These are phyloP conservation scores for Gonioctena quinquepunctata DNA, from an alignment of 1,140 invertebrate genomes.

Conservation along the genomic window DNA sequence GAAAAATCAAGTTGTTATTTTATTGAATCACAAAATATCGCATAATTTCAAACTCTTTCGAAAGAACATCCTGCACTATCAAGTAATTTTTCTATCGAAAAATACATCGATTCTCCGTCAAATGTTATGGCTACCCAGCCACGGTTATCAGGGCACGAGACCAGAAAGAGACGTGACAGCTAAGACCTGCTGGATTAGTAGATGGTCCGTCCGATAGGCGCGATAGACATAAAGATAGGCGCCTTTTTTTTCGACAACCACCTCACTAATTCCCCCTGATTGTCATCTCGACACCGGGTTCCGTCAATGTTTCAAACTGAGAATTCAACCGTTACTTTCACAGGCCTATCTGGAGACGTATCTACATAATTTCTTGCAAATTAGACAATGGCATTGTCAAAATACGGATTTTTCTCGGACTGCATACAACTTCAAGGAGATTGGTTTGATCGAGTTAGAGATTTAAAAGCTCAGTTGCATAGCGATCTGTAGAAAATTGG, in stretches of 20 bases:
- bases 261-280: slow-evolving; percentile 1
- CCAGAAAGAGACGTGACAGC: neutral
- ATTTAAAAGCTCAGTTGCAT: too few relatives aligned
- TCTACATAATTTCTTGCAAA: slow-evolving; percentile 14
- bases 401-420: neutral
- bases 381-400: neutral
- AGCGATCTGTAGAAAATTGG: too few relatives aligned
- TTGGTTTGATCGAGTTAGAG: neutral
- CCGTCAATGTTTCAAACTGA: neutral
- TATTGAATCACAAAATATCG: too few relatives aligned
- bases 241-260: slow-evolving; percentile 2
- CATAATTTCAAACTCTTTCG: too few relatives aligned
- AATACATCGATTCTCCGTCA: too few relatives aligned
- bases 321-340: neutral
- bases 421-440: too few relatives aligned
- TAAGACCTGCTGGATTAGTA: neutral
- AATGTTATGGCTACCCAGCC: neutral
- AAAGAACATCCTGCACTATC: too few relatives aligned
- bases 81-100: too few relatives aligned
- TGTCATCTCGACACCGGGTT: slow-evolving; percentile 11
- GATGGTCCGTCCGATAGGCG: neutral
- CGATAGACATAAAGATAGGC: slow-evolving; percentile 2
- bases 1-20: too few relatives aligned
- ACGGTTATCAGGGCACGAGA: neutral
- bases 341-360: neutral